Base-by-base conservation (phyloP, 2,888 invertebrate species). In the Steromphala cineraria region DNA sequence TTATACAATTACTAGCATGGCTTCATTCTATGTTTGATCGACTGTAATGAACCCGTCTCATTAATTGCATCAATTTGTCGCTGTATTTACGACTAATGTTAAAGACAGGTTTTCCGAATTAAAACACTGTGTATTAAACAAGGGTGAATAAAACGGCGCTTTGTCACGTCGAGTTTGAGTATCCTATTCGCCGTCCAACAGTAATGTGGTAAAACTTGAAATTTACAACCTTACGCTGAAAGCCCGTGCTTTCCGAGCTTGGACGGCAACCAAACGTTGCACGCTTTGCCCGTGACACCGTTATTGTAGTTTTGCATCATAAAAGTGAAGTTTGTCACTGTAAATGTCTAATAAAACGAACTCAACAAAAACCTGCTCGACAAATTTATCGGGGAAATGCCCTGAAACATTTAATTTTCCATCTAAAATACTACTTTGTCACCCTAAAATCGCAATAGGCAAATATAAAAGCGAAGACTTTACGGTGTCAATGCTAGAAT, bases 371-470 rank as follows among this genome's bases (percentile, higher is more conserved):
- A 62, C 62, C 28, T 28, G 62, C 28, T 28, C 28, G 62, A 62
- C 62, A 62, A 62, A 62, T 62, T 62, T 62, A 62, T 62, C 62
- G 62, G 62, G 62, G 28, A 28, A 62, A 28, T 62, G 62, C 28
- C 28, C 62, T 62, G 62, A 62, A 62, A 62, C 62, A 62, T 62
- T 62, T 62, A 62, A 62, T 62, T 62, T 62, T 62, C 62, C 62
- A 62, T 62, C 62, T 62, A 62, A 62, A 62, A 62, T 62, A 62
- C 62, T 28, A 62, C 28, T 62, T 62, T 62, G 62, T 62, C 62
- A 62, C 62, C 62, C 62, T 62, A 62, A 62, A 62, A 62, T 62
- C 28, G 62, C 62, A 62, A 62, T 62, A 62, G 62, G 62, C 62
- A 62, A 62, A 62, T 62, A 62, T 62, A 62, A 62, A 62, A 62